Conservation (phyloP, 2,888 invertebrate genomes). For the Antheraea assamensis region DNA sequence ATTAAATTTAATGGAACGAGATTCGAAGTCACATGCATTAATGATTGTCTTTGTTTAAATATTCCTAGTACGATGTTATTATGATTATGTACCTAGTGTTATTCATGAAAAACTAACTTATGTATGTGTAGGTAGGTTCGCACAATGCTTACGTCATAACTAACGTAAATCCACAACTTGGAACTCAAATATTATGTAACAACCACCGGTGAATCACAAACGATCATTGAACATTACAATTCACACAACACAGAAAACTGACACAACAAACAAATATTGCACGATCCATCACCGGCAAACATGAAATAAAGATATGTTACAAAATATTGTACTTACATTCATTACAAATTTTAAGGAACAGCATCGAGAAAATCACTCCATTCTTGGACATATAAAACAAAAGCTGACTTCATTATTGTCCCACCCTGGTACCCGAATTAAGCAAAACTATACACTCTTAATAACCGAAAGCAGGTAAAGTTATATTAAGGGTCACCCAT, state of each 20-base stretch:
- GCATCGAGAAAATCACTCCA: conserved; percentile 52
- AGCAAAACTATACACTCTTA: conserved; percentile 55
- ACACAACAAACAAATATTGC: conserved; percentile 25
- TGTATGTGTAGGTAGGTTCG: conserved; percentile 13
- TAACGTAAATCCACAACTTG: neutral
- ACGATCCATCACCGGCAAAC: conserved; percentile 34
- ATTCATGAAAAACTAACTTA: conserved; percentile 8
- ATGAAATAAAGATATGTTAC: conserved; percentile 44
- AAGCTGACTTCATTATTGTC: conserved; percentile 44
- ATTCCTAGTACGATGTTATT: neutral
- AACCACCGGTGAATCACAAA: conserved; percentile 16
- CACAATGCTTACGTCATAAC: conserved; percentile 5
- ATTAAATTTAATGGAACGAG: neutral
- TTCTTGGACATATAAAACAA: conserved; percentile 46
- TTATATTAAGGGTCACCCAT: conserved; percentile 26
- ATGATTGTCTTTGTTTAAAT: neutral
- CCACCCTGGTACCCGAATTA: conserved; percentile 49
- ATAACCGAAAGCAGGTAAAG: conserved; percentile 47
- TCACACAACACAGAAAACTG: conserved; percentile 22
- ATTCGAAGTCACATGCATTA: conserved; percentile 1
- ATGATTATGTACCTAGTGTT: neutral
- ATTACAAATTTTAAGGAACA: conserved; percentile 41
- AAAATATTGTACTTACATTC: conserved; percentile 62
- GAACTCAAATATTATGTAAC: conserved; percentile 15
- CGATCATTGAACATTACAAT: conserved; percentile 16